A percentile compares a stretch with the other conserved stretches of the same genome.
phyloP scores from a whole-genome alignment of 2,888 invertebrate genomes.

The Andrena praecox region DNA sequence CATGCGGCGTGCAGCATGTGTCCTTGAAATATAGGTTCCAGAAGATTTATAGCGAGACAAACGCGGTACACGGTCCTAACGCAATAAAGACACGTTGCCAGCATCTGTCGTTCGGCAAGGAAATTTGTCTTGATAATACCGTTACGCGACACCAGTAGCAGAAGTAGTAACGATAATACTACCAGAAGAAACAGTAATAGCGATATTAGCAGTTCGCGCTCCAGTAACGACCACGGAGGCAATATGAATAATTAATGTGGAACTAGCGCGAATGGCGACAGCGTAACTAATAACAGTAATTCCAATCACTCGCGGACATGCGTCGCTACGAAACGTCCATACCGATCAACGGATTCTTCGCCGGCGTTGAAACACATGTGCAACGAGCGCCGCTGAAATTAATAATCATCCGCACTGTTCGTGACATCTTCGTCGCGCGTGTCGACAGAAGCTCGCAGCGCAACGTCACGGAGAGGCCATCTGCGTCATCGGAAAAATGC shows the following conservation, averaged over 20 bases:
- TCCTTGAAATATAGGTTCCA: constrained; percentile 31
- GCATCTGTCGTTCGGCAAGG: not conserved
- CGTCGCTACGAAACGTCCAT: no score
- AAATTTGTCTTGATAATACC: not conserved
- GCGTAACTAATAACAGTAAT: no score
- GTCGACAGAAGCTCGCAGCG: not conserved
- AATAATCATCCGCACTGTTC: not conserved
- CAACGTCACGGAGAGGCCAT: not conserved
- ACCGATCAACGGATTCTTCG: no score
- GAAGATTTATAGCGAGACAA: not conserved
- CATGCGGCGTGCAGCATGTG: not conserved
- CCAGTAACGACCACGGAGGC: not conserved
- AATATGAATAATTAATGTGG: not conserved
- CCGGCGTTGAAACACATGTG: no score
- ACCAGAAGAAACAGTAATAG: not conserved
- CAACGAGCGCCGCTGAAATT: not conserved
- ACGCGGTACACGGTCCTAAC: not conserved
- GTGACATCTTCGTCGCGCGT: not conserved
- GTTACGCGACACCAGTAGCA: not conserved
- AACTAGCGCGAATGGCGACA: no score
- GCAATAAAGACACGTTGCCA: not conserved
- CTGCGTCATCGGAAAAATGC: not conserved
- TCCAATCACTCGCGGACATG: no score
- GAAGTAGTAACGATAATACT: not conserved
- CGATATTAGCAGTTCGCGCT: not conserved